Percentiles rank a stretch among this genome's conserved stretches.
Evolutionary conservation across 2,888 invertebrate species (phyloP).

Genomic region (Cheilosia vulpina): DNA sequence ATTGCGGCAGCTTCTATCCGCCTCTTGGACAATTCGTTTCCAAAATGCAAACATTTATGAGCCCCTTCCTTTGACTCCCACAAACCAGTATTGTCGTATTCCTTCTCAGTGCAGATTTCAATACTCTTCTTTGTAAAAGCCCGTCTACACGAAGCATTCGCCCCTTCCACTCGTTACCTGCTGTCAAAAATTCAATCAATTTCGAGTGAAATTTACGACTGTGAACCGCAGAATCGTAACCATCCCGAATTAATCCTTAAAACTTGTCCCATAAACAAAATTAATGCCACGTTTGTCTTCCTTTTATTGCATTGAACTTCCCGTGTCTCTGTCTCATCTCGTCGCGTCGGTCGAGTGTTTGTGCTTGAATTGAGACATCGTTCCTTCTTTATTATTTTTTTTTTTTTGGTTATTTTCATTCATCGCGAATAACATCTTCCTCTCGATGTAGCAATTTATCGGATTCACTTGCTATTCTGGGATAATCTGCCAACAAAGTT

Average conservation of each 20-base stretch:
- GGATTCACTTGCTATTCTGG: slow-evolving; percentile 73
- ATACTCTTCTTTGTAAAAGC: too few relatives aligned
- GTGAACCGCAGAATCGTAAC: slow-evolving; percentile 52
- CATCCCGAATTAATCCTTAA: slow-evolving; percentile 69
- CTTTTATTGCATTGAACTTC: slow-evolving; percentile 63
- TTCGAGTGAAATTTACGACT: slow-evolving; percentile 65
- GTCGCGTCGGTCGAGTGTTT: slow-evolving; percentile 24
- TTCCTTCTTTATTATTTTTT: slow-evolving; percentile 13
- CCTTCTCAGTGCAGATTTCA: too few relatives aligned
- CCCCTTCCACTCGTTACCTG: too few relatives aligned
- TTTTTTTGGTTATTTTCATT: background rate
- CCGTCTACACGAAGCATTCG: too few relatives aligned
- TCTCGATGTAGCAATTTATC: slow-evolving; percentile 68
- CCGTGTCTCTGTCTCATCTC: slow-evolving; percentile 24
- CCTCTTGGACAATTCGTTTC: too few relatives aligned
- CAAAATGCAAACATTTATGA: too few relatives aligned
- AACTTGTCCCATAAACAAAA: slow-evolving; percentile 76
- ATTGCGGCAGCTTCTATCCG: too few relatives aligned
- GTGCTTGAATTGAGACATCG: slow-evolving; percentile 63
- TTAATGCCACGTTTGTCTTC: slow-evolving; percentile 74
- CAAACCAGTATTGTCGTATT: too few relatives aligned
- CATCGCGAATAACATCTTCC: slow-evolving; percentile 55
- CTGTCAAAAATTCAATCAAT: slow-evolving; percentile 69
- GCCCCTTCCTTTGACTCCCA: too few relatives aligned
- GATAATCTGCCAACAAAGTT: slow-evolving; percentile 64